phyloP scores from a whole-genome alignment of 37 sponge, comb jelly and placozoan genomes.

The Cladorhizidae sp. region DNA sequence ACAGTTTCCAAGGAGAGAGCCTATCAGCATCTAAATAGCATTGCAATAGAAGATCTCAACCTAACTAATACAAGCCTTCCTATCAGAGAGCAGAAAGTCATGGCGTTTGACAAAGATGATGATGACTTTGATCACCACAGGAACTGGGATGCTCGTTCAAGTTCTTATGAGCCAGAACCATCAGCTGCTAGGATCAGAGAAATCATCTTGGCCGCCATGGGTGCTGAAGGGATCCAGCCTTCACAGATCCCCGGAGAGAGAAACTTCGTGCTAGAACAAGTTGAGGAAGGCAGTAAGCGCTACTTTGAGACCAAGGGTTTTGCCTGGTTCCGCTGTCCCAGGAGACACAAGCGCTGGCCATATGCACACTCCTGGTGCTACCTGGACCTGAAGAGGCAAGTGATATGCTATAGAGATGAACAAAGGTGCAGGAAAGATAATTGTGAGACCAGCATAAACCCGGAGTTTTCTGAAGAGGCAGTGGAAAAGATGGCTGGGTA shows the following conservation, averaged over 20 bases:
- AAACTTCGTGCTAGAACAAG: background rate
- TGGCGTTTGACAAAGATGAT: conserved; percentile 1
- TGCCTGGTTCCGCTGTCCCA: conserved; percentile 21
- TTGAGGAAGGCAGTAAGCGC: conserved; percentile 12
- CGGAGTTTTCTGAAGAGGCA: conserved; percentile 15
- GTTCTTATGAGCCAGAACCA: background rate
- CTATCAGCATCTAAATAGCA: background rate
- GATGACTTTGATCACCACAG: background rate
- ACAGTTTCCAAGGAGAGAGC: background rate
- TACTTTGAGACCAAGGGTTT: conserved; percentile 31
- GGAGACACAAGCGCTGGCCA: conserved; percentile 7
- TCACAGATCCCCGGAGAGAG: background rate
- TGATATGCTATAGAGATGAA: background rate
- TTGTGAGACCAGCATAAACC: conserved; percentile 7
- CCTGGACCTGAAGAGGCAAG: conserved; percentile 30
- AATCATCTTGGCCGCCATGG: background rate
- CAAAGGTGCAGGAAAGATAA: conserved; percentile 32
- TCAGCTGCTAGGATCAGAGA: background rate
- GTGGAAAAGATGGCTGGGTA: conserved; percentile 36
- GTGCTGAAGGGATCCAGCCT: background rate
- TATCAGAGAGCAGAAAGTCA: no score
- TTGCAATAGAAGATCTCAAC: no score
- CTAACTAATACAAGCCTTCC: no score
- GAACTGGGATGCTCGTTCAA: background rate
- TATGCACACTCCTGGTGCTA: conserved; percentile 52